Conservation (phyloP, 2,888 invertebrate species). For the Coecobrya sp. region DNA sequence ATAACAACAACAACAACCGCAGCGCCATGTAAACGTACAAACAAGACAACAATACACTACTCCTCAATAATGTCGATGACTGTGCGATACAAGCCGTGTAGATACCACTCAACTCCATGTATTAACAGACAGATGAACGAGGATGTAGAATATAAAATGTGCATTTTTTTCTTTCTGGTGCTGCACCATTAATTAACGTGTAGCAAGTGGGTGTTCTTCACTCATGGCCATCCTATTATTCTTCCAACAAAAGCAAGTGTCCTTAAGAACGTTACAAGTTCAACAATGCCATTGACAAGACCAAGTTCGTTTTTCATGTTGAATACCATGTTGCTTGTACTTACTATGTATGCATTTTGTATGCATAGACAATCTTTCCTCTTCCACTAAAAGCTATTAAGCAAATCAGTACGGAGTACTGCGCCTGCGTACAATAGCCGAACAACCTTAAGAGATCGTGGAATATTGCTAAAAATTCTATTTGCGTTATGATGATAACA, state of each 20-base stretch:
- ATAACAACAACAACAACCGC: not conserved
- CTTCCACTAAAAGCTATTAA: slow-evolving; percentile 31
- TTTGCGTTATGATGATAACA: not conserved
- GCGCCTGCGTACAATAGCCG: not conserved
- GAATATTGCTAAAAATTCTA: slow-evolving; percentile 15
- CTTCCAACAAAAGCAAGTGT: slow-evolving; percentile 58
- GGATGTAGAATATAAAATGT: slow-evolving; percentile 27
- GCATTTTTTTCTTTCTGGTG: not conserved
- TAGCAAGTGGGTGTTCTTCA: slow-evolving; percentile 75
- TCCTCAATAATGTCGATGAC: not conserved
- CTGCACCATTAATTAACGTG: slow-evolving; percentile 78
- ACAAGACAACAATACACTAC: slow-evolving; percentile 34
- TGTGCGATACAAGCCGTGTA: not conserved
- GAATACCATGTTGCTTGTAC: not conserved
- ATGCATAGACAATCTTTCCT: not conserved
- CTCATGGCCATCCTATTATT: slow-evolving; percentile 72
- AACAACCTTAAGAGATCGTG: not conserved
- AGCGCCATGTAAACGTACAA: slow-evolving; percentile 8
- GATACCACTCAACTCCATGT: not conserved
- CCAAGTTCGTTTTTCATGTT: slow-evolving; percentile 10
- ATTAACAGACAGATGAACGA: slow-evolving; percentile 34
- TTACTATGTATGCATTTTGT: not conserved
- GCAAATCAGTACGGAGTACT: slow-evolving; percentile 27
- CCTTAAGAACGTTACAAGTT: slow-evolving; percentile 81
- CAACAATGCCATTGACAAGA: slow-evolving; percentile 80